Conservation (phyloP, 2,888 invertebrate genomes). For the Urechis unicinctus region DNA sequence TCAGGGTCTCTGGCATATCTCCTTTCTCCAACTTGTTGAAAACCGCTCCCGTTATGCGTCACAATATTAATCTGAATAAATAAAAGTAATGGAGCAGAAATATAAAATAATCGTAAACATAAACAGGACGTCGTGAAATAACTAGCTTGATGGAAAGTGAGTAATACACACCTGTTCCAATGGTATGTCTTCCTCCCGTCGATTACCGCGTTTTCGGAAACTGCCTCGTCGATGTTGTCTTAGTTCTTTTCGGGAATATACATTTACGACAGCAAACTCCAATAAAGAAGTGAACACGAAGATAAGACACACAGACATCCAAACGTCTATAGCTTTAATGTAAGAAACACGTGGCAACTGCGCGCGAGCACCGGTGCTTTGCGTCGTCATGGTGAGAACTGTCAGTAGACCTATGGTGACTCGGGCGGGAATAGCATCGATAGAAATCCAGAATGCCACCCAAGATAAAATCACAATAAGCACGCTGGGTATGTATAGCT, state of each 20-base stretch:
- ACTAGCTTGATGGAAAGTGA: too few species aligned
- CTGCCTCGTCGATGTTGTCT: slow-evolving; percentile 8
- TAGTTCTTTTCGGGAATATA: slow-evolving; percentile 24
- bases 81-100: too few species aligned
- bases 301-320: slow-evolving; percentile 29
- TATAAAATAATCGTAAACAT: not conserved
- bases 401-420: slow-evolving; percentile 83
- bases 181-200: slow-evolving; percentile 13
- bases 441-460: slow-evolving; percentile 89
- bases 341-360: slow-evolving; percentile 84
- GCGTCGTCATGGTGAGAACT: slow-evolving; percentile 68
- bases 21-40: slow-evolving; percentile 13
- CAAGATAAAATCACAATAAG: slow-evolving; percentile 84
- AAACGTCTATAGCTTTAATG: slow-evolving; percentile 73
- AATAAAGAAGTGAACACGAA: slow-evolving; percentile 28
- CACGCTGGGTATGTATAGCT: slow-evolving; percentile 22
- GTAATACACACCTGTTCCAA: slow-evolving; percentile 15
- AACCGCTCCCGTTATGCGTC: slow-evolving; percentile 19
- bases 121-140: not conserved
- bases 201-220: slow-evolving; percentile 10
- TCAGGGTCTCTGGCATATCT: slow-evolving; percentile 14
- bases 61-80: slow-evolving; percentile 20
- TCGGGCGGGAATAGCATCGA: slow-evolving; percentile 80
- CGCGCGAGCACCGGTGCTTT: slow-evolving; percentile 86
- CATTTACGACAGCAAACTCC: slow-evolving; percentile 30